Evolutionary conservation across 2,797 vertebrate genomes (phyloP).

Genomic region (Cryptoprocta ferox): DNA sequence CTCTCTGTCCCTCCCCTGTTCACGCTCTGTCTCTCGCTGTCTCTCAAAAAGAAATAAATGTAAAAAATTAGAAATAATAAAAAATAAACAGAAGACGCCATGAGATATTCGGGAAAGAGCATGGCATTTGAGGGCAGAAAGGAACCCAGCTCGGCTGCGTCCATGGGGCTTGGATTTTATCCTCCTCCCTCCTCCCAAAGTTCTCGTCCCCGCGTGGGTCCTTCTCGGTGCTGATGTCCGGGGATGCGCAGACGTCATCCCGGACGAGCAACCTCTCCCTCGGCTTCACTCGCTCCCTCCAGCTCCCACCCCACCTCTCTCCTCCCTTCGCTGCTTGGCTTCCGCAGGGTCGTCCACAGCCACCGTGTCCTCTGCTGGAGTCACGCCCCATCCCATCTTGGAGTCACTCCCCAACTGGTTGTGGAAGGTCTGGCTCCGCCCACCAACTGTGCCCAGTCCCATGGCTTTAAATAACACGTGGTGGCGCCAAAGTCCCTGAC

Average conservation of each 20-base stretch:
- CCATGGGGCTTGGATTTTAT: neutral
- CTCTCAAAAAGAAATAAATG: too few species aligned
- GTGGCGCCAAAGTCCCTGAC: neutral
- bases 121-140: neutral
- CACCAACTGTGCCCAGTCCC: neutral
- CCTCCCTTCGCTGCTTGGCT: neutral
- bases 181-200: neutral
- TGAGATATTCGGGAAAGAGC: neutral
- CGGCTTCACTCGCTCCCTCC: neutral
- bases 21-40: too few species aligned
- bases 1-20: too few species aligned
- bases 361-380: neutral
- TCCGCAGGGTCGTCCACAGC: neutral
- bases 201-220: rapidly evolving
- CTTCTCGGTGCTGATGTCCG: neutral
- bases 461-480: neutral
- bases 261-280: neutral
- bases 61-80: too few species aligned
- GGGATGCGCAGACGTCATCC: neutral
- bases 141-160: neutral
- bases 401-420: neutral
- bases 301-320: neutral
- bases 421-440: neutral
- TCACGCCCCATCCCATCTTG: neutral
- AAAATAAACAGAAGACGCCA: too few species aligned